These are phyloP conservation scores for Agonopterix alstromeriana DNA, from an alignment of 2,888 invertebrate species.

Conservation along the genomic window DNA sequence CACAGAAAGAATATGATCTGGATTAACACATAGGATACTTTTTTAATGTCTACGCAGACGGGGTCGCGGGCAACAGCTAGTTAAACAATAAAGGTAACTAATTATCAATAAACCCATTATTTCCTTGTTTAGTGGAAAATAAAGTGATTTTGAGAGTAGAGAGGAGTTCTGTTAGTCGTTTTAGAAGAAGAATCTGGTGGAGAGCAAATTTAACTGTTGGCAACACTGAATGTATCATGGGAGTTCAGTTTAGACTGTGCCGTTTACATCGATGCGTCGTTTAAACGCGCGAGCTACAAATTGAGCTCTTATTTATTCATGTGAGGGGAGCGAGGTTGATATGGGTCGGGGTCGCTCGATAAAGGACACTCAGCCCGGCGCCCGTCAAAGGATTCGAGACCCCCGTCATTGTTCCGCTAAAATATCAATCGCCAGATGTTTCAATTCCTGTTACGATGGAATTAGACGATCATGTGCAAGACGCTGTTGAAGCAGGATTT, in stretches of 20 bases:
- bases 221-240: conserved; percentile 14
- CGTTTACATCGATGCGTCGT: conserved; percentile 48
- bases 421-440: conserved; percentile 27
- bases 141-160: no score
- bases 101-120: no score
- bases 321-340: conserved; percentile 63
- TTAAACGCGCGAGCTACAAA: conserved; percentile 65
- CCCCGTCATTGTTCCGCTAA: conserved; percentile 35
- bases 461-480: no score
- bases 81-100: no score
- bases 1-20: no score
- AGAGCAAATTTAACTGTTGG: background rate
- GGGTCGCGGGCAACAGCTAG: no score
- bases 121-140: no score
- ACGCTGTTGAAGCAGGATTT: no score
- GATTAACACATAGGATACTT: no score
- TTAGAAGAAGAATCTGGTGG: no score
- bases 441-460: conserved; percentile 1
- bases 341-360: conserved; percentile 68
- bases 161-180: background rate
- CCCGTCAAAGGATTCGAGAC: conserved; percentile 46
- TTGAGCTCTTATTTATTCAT: conserved; percentile 75
- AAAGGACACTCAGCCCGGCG: conserved; percentile 53
- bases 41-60: no score
- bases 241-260: conserved; percentile 46